Base-by-base conservation (phyloP, 2,797 vertebrate species). In the Sardinella longiceps region DNA sequence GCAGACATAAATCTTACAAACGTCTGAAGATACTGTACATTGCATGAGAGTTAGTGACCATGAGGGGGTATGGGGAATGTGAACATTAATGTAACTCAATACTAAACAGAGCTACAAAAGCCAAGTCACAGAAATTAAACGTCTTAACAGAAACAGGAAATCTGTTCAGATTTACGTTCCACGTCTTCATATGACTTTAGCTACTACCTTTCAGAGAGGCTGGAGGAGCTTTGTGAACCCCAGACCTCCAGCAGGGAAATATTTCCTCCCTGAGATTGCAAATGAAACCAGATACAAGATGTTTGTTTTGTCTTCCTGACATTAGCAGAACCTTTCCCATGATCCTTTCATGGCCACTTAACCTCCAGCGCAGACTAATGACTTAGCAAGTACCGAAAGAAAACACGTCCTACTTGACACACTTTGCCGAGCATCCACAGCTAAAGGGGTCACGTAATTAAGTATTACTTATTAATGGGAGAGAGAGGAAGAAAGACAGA, bases 281-380 rank as follows among this genome's bases (percentile, higher is more conserved):
- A 82, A 81, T 87, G 87, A 90, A 89, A 87, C 88, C 85, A 87
- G 88, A 89, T 86, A 86, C 51, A 82, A 88, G 50, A 81, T 89
- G 90, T 90, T 91, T 91, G 88, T 91, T 89, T 91, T 91, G 87
- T 82, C 86, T 86, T 82, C 86, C 84, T 87, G 86, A 87, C 90
- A 90, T 87, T 82, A 89, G 77, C 83, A 48, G 6, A 91, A 91
- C 87, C 88, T 88, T 91, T 91, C 91, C 89, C 91, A 91, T 90
- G 91, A 89, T 89, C 91, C 85, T 85, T 82, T 85, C 80, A 86
- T 30, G 83, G 87, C 85, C 85, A 70, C 84, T 84, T 48, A 82
- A 80, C 84, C 83, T 87, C 60, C 85, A 85, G 80, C 60, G 70
- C 85, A 86, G 87, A 85, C 81, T 39, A 85, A 83, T 81, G 80